Evolutionary conservation across 1,140 invertebrate genomes (phyloP).

Genomic region (Ptiloglossa arizonensis): DNA sequence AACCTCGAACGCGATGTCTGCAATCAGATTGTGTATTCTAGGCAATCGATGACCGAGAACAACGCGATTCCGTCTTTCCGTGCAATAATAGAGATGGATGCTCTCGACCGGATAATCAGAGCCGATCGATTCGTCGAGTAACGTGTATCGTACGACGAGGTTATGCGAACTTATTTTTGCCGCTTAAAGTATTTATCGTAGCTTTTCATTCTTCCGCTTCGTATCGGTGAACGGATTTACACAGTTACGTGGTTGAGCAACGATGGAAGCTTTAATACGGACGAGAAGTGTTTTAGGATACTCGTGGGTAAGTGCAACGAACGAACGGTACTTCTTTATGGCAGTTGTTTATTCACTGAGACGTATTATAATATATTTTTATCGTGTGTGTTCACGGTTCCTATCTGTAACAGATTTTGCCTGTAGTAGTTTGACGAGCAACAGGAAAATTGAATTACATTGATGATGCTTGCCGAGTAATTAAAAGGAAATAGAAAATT

Average conservation of each 20-base stretch:
- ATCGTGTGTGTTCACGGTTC: too few species aligned
- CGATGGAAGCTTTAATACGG: background rate
- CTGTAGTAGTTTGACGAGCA: too few species aligned
- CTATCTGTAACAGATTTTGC: too few species aligned
- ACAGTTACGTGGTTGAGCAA: background rate
- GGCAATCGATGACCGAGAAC: conserved; percentile 33
- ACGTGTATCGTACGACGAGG: background rate
- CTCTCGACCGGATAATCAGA: conserved; percentile 19
- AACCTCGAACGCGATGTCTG: conserved; percentile 10
- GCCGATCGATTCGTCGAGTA: conserved; percentile 17
- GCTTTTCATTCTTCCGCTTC: background rate
- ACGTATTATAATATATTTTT: too few species aligned
- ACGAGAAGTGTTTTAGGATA: too few species aligned
- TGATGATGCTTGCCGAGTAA: too few species aligned
- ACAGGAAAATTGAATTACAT: too few species aligned
- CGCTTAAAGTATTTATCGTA: background rate
- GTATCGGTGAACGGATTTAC: too few species aligned
- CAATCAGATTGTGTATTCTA: conserved; percentile 27
- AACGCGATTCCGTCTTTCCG: conserved; percentile 1
- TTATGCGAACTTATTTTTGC: background rate
- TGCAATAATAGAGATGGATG: conserved; percentile 26
- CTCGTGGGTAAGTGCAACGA: too few species aligned
- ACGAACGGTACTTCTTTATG: too few species aligned
- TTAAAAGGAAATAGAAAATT: too few species aligned
- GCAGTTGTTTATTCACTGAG: too few species aligned